phyloP scores from a whole-genome alignment of 2,113 vertebrate species.

The Stictonetta naevosa region DNA sequence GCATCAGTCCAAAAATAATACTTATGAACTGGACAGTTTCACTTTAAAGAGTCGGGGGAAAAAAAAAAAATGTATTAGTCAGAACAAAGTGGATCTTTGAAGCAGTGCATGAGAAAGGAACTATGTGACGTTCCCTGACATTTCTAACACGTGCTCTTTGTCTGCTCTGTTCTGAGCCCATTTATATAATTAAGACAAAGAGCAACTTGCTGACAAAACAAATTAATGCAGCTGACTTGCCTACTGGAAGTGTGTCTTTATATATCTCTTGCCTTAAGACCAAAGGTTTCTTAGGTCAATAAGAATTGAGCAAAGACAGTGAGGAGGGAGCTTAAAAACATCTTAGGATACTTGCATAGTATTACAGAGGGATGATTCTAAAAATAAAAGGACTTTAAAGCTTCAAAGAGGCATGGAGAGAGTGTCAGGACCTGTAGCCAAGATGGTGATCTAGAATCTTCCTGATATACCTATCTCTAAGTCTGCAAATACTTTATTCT shows the following conservation, averaged over 20 bases:
- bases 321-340: neutral
- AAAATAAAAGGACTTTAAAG: neutral
- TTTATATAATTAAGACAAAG: conserved; percentile 11
- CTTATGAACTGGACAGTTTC: neutral
- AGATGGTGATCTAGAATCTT: neutral
- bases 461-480: neutral
- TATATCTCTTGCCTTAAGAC: neutral
- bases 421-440: neutral
- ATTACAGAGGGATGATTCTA: neutral
- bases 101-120: neutral
- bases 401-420: neutral
- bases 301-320: neutral
- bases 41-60: neutral
- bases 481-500: neutral
- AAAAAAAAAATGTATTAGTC: neutral
- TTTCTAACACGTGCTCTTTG: neutral
- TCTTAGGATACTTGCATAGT: neutral
- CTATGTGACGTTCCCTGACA: neutral
- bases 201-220: neutral
- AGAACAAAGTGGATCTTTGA: neutral
- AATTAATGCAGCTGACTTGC: neutral
- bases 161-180: neutral
- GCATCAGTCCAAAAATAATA: conserved; percentile 1
- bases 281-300: neutral
- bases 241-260: neutral